Conservation (phyloP, 2,113 vertebrate species). For the Hypocryptadius cinnamomeus region DNA sequence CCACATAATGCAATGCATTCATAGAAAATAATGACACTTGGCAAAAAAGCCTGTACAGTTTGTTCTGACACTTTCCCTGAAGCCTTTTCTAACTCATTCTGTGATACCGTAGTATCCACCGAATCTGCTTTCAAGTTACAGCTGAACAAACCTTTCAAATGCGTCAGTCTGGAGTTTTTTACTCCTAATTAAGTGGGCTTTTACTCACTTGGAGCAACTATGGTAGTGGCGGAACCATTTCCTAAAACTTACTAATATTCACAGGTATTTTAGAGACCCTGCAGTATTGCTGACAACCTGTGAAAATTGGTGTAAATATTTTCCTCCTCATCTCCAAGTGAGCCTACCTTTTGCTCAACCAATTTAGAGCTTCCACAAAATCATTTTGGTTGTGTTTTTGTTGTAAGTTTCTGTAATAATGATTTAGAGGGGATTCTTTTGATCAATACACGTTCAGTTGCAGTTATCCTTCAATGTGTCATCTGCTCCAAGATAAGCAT, state of each 20-base stretch:
- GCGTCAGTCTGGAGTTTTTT: neutral
- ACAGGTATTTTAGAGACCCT: neutral
- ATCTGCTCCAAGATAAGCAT: neutral
- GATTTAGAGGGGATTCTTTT: neutral
- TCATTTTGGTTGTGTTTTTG: neutral
- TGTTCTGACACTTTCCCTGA: neutral
- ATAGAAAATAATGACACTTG: neutral
- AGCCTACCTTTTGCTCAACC: neutral
- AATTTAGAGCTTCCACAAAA: neutral
- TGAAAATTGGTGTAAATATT: neutral
- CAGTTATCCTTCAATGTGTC: neutral
- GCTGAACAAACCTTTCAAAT: neutral
- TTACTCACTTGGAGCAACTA: neutral
- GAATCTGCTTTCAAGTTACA: neutral
- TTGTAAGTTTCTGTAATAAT: neutral
- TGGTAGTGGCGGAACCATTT: neutral
- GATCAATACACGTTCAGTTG: neutral
- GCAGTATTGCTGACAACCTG: neutral
- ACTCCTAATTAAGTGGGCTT: neutral
- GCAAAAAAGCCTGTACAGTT: neutral
- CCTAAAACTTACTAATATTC: neutral
- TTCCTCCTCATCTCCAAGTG: neutral
- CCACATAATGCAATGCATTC: neutral
- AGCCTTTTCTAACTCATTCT: neutral
- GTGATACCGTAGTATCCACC: neutral